Conservation (phyloP, 1,140 invertebrate species). For the Musca domestica region DNA sequence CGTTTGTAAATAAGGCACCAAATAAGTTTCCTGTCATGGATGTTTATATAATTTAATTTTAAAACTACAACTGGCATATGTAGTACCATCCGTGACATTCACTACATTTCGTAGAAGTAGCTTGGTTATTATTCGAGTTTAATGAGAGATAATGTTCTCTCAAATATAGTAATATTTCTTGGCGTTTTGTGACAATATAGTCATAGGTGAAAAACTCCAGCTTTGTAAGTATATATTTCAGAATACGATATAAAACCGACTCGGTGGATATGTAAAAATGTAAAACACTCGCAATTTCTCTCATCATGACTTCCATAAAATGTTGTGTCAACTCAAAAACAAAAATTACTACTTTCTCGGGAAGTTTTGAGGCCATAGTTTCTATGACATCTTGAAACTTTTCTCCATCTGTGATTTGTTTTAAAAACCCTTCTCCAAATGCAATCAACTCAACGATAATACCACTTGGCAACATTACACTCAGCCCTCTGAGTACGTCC, state of each 20-base stretch:
- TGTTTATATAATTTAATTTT: too few relatives aligned
- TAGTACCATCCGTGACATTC: not conserved
- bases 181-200: slow-evolving; percentile 26
- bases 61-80: not conserved
- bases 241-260: slow-evolving; percentile 37
- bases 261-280: slow-evolving; percentile 43
- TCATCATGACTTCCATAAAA: slow-evolving; percentile 35
- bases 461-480: slow-evolving; percentile 8
- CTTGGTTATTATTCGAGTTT: slow-evolving; percentile 32
- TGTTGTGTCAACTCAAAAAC: slow-evolving; percentile 35
- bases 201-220: slow-evolving; percentile 31
- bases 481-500: too few relatives aligned
- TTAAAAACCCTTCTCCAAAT: slow-evolving; percentile 36
- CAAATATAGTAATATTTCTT: slow-evolving; percentile 28
- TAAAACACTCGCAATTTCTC: slow-evolving; percentile 33
- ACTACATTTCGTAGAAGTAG: not conserved
- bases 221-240: slow-evolving; percentile 36
- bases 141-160: slow-evolving; percentile 31
- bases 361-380: slow-evolving; percentile 33
- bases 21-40: too few relatives aligned
- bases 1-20: too few relatives aligned
- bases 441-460: slow-evolving; percentile 23
- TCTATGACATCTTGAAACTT: slow-evolving; percentile 39
- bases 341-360: slow-evolving; percentile 30
- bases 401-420: slow-evolving; percentile 33